These are phyloP conservation scores for Anguilla rostrata DNA, from an alignment of 2,113 vertebrate genomes.

Conservation along the genomic window DNA sequence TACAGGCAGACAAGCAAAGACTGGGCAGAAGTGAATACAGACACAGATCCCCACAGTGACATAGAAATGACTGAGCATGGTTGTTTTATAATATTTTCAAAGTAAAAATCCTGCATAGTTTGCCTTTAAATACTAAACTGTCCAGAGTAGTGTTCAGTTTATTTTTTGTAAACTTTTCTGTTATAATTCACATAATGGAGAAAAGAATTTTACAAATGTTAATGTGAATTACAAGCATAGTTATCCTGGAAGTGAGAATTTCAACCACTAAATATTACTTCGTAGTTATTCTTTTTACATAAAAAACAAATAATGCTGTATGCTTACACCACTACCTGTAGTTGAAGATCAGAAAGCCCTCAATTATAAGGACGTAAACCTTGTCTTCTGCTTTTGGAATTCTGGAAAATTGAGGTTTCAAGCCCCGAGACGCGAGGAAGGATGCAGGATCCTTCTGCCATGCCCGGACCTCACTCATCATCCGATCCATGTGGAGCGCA, in stretches of 20 bases:
- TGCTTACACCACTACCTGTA: conserved; percentile 73
- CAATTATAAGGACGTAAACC: conserved; percentile 80
- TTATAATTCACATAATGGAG: not conserved
- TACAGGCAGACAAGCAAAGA: too few species aligned
- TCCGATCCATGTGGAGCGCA: conserved; percentile 86
- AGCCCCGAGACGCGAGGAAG: conserved; percentile 40
- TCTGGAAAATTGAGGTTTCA: not conserved
- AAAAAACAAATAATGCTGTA: not conserved
- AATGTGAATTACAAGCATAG: too few species aligned
- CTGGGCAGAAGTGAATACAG: too few species aligned
- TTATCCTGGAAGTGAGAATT: not conserved
- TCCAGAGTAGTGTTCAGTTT: not conserved
- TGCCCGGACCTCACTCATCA: conserved; percentile 74
- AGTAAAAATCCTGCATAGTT: too few species aligned
- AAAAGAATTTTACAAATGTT: too few species aligned
- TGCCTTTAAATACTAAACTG: too few species aligned
- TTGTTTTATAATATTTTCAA: too few species aligned
- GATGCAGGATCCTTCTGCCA: conserved; percentile 67
- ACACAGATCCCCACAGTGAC: too few species aligned
- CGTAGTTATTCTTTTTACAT: too few species aligned
- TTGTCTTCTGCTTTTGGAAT: conserved; percentile 33
- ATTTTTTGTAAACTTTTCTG: not conserved
- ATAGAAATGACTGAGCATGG: too few species aligned
- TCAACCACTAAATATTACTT: not conserved
- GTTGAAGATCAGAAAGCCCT: conserved; percentile 93